phyloP scores from a whole-genome alignment of 2,113 vertebrate species.

The Leptodactylus fuscus region DNA sequence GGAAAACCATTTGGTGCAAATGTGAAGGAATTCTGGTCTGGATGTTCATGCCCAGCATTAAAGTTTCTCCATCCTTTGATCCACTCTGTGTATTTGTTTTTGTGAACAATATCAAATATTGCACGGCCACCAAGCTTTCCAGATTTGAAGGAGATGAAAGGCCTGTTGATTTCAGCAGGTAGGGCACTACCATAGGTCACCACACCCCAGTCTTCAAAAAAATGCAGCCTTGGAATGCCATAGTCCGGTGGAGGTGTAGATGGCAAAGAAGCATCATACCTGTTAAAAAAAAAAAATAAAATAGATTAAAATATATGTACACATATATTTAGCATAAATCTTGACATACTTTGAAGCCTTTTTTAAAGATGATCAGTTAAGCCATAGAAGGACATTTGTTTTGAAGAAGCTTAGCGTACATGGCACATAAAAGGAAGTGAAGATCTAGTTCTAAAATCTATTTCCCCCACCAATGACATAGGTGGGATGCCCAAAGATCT shows the following conservation, averaged over 20 bases:
- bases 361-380: no score
- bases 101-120: constrained; percentile 96
- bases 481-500: no score
- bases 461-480: no score
- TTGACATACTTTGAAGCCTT: background rate
- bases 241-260: constrained; percentile 87
- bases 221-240: constrained; percentile 84
- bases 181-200: constrained; percentile 92
- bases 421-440: no score
- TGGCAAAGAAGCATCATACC: constrained; percentile 89
- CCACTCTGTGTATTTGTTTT: constrained; percentile 94
- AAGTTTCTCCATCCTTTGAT: constrained; percentile 96
- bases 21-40: constrained; percentile 96
- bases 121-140: constrained; percentile 96
- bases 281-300: constrained; percentile 65
- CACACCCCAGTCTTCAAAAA: constrained; percentile 98
- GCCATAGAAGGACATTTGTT: no score
- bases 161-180: constrained; percentile 82
- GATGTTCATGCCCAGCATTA: constrained; percentile 96
- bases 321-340: background rate
- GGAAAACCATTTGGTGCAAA: constrained; percentile 92
- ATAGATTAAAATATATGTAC: background rate
- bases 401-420: no score
- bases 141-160: constrained; percentile 97
- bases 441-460: no score